Evolutionary conservation across 2,113 vertebrate species (phyloP), one percentile per base, ranked within the genome.

Genomic region (Myanophis thanlyinensis): DNA sequence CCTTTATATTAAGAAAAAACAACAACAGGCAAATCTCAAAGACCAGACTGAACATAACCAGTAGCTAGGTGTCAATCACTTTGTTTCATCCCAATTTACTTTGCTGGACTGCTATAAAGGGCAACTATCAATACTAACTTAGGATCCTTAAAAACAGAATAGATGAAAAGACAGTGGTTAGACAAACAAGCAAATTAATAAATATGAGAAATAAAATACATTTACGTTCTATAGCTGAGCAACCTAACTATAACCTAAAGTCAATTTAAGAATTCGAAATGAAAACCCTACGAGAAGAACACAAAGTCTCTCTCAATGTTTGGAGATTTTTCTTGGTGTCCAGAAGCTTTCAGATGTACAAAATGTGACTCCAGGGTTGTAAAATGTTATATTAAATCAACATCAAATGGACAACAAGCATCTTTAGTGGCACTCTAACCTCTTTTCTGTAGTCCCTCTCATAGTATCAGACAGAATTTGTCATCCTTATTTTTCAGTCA

Each of bases 1-100:
- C 48, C 0, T 51, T 87, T 49, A 35, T 52, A 85, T 67, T 27
- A 20, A 30, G 84, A n/a, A 49, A 25, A 35, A n/a, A n/a, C n/a
- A n/a, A 87, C 80, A 95, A 44, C 90, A 88, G 27, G n/a, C 73
- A 93, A 95, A 94, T 10, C 10, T 23, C 53, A 85, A 67, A 62
- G 91, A 93, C 67, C 90, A 92, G 62, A 40, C n/a, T 44, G 44
- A 25, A 89, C 92, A 95, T 89, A 80, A 91, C 51, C n/a, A 86
- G 10, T 30, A 51, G 73, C 44, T 35, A 80, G 3, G 35, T 40
- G n/a, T 44, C 47, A 87, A 49, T 52, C 47, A 51, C 13, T n/a
- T 20, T 52, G 13, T 87, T 27, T 87, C 30, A 87, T 47, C 48
- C 27, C 49, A 49, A 87, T n/a, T 27, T n/a, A 51, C 13, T n/a